Evolutionary conservation across 2,113 vertebrate species (phyloP), one percentile per base, ranked within the genome.

Genomic region (Picathartes gymnocephalus): DNA sequence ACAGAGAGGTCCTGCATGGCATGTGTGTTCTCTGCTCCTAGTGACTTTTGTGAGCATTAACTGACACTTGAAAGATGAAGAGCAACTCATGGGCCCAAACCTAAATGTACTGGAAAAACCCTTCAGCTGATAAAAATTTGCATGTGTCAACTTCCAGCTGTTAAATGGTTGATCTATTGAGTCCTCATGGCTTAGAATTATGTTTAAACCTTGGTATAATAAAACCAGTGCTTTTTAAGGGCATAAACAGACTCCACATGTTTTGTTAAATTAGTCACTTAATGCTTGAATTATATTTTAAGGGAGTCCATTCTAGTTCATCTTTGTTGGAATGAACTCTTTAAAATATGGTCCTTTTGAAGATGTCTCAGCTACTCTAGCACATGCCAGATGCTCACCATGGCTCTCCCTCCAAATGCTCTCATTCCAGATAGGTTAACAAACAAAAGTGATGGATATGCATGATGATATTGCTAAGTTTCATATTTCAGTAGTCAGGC

Each of bases 401-500:
- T 2, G n/a, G 27, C 47, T 85, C 24, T 91, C 51, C 27, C 70
- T 81, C 54, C 84, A 57, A 92, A 87, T 68, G 48, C 20, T 89
- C 51, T 92, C 68, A 66, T 91, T 94, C 56, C 57, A 91, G 77
- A 85, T 92, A 92, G 68, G 66, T 85, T 91, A 94, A 92, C 86
- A 92, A 93, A 88, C 58, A 93, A 65, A 96, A 93, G 19, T 93
- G 95, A 97, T 91, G 85, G 89, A 96, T 96, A 86, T 35, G 31
- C 48, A 28, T 69, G 93, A 88, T 96, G 93, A 92, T 95, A 93
- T 92, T 90, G 58, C 5, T 70, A 44, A 94, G 96, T 93, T 95
- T 97, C 86, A 65, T 61, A 53, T 97, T 97, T 96, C 96, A 95
- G 69, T 93, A 95, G 93, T 94, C 68, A 89, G 61, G 31, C 74